Percentiles rank a stretch among this genome's conserved stretches.
phyloP scores from a whole-genome alignment of 2,888 invertebrate species.

The Hylaea fasciaria region DNA sequence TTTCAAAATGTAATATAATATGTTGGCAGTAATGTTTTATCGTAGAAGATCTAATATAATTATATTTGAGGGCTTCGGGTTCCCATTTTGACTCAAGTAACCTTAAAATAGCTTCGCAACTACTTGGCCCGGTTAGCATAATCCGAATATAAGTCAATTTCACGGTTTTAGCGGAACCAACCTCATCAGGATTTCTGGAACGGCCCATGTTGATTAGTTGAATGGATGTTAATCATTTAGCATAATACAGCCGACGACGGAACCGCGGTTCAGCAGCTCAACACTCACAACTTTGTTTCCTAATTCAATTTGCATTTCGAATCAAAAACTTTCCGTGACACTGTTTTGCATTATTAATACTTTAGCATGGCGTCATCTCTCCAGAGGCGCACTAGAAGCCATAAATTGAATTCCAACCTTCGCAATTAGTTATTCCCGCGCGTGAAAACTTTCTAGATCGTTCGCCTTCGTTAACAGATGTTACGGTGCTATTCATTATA shows the following conservation, averaged over 20 bases:
- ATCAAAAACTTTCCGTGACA: slow-evolving; percentile 85
- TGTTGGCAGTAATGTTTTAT: too few relatives aligned
- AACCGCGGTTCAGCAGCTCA: slow-evolving; percentile 68
- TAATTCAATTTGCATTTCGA: slow-evolving; percentile 84
- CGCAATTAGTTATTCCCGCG: slow-evolving; percentile 85
- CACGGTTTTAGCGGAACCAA: slow-evolving; percentile 33
- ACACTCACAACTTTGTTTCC: slow-evolving; percentile 79
- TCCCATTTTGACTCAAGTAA: not conserved
- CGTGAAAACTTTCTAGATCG: slow-evolving; percentile 85
- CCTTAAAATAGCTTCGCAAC: slow-evolving; percentile 12
- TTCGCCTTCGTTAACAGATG: slow-evolving; percentile 85
- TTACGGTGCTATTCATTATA: slow-evolving; percentile 85
- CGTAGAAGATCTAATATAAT: too few relatives aligned
- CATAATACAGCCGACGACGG: slow-evolving; percentile 66
- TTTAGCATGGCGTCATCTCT: slow-evolving; percentile 81
- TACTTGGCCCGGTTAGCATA: slow-evolving; percentile 13
- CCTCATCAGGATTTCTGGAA: slow-evolving; percentile 36
- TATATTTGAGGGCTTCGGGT: too few relatives aligned
- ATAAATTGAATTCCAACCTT: slow-evolving; percentile 85
- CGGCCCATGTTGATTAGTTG: slow-evolving; percentile 39
- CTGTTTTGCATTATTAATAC: slow-evolving; percentile 86
- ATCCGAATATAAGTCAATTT: slow-evolving; percentile 35
- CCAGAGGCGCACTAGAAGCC: slow-evolving; percentile 82
- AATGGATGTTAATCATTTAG: slow-evolving; percentile 66
- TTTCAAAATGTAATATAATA: too few relatives aligned